Evolutionary conservation across 1,140 invertebrate species (phyloP).

Genomic region (Oscheius sp.): DNA sequence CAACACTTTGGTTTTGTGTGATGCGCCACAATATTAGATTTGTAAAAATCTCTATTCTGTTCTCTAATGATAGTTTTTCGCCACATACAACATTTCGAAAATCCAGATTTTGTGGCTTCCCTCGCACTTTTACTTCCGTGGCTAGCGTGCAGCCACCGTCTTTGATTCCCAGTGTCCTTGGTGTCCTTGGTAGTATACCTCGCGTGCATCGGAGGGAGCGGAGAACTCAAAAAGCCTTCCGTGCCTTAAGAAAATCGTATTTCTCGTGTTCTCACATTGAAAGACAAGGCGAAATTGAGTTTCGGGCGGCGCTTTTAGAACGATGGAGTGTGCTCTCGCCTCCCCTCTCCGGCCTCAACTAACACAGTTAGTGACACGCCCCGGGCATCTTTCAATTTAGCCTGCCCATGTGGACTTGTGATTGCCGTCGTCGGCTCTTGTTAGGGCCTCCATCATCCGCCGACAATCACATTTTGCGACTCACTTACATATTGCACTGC

Average conservation of each 20-base stretch:
- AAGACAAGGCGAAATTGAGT: slow-evolving; percentile 9
- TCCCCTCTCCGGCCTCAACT: neutral
- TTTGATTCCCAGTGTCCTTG: too few species aligned
- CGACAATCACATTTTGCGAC: slow-evolving; percentile 7
- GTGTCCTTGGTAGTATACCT: neutral
- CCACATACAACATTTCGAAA: too few species aligned
- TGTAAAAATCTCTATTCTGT: too few species aligned
- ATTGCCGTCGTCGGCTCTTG: slow-evolving; percentile 10
- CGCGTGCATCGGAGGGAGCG: neutral
- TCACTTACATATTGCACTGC: slow-evolving; percentile 4
- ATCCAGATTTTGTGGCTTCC: too few species aligned
- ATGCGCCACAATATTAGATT: too few species aligned
- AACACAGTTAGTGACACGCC: slow-evolving; percentile 13
- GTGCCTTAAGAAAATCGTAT: neutral
- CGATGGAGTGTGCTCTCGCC: neutral
- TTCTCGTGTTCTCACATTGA: slow-evolving; percentile 11
- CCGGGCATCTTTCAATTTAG: slow-evolving; percentile 11
- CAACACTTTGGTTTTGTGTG: too few species aligned
- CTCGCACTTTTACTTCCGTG: too few species aligned
- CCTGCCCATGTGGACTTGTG: slow-evolving; percentile 6
- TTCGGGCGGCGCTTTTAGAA: slow-evolving; percentile 7
- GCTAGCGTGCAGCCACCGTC: too few species aligned
- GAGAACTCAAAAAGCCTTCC: neutral
- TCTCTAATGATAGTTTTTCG: too few species aligned
- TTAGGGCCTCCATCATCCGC: slow-evolving; percentile 7